phyloP scores from a whole-genome alignment of 2,888 invertebrate genomes.

The Pristionchus japonicus region DNA sequence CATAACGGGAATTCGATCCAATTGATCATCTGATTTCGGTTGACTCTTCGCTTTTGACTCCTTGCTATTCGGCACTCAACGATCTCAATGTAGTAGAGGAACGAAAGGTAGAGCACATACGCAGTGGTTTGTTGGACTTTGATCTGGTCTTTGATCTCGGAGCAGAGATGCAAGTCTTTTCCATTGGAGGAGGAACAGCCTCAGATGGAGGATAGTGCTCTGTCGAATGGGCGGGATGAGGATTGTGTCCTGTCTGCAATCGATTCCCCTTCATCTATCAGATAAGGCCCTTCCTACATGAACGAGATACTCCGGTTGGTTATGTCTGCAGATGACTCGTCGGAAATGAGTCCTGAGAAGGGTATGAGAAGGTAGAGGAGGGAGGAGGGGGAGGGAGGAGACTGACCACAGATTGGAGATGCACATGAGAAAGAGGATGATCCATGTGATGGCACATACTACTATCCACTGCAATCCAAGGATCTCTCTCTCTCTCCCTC shows the following conservation, averaged over 20 bases:
- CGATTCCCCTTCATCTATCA: not conserved
- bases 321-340: not conserved
- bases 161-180: not conserved
- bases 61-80: not conserved
- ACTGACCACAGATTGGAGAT: not conserved
- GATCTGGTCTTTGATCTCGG: constrained; percentile 1
- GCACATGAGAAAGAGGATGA: not conserved
- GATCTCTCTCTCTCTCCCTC: not conserved
- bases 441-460: not conserved
- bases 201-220: not conserved
- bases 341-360: not conserved
- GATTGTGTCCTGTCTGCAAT: not conserved
- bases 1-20: not conserved
- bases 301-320: not conserved
- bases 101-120: not conserved
- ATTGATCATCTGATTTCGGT: not conserved
- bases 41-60: not conserved
- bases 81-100: not conserved
- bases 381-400: not conserved
- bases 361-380: not conserved
- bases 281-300: not conserved
- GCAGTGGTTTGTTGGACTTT: not conserved
- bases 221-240: not conserved
- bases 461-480: not conserved
- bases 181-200: not conserved